Conservation (phyloP, 2,888 invertebrate species). For the Cantharis flavilabris region DNA sequence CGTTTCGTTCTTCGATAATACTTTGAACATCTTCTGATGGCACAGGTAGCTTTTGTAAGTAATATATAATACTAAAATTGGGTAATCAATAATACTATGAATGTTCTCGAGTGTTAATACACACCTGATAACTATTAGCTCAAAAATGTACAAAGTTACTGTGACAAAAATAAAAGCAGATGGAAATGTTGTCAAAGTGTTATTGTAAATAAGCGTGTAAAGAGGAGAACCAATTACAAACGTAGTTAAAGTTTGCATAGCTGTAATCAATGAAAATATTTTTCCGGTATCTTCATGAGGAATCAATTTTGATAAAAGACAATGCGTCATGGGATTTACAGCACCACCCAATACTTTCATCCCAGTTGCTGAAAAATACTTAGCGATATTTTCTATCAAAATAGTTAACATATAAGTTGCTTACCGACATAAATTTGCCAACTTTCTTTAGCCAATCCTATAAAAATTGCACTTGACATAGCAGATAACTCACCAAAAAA, state of each 20-base stretch:
- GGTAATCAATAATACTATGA: neutral
- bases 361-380: conserved; percentile 52
- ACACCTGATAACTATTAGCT: conserved; percentile 60
- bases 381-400: neutral
- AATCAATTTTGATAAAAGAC: conserved; percentile 65
- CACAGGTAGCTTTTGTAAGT: neutral
- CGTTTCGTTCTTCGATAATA: neutral
- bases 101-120: conserved; percentile 39
- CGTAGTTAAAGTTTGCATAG: conserved; percentile 66
- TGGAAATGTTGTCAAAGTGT: conserved; percentile 61
- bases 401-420: conserved; percentile 16
- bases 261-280: conserved; percentile 71
- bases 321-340: conserved; percentile 62
- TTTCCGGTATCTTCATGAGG: conserved; percentile 63
- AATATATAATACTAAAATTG: neutral
- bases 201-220: conserved; percentile 67
- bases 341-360: conserved; percentile 60
- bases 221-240: conserved; percentile 62
- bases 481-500: conserved; percentile 50
- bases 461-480: conserved; percentile 32
- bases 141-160: conserved; percentile 54
- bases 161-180: conserved; percentile 65
- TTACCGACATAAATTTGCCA: conserved; percentile 62
- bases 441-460: conserved; percentile 54
- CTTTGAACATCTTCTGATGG: neutral